A percentile compares a stretch with the other conserved stretches of the same genome.
Conservation (phyloP, 2,113 vertebrate genomes). For the Amia ocellicauda region DNA sequence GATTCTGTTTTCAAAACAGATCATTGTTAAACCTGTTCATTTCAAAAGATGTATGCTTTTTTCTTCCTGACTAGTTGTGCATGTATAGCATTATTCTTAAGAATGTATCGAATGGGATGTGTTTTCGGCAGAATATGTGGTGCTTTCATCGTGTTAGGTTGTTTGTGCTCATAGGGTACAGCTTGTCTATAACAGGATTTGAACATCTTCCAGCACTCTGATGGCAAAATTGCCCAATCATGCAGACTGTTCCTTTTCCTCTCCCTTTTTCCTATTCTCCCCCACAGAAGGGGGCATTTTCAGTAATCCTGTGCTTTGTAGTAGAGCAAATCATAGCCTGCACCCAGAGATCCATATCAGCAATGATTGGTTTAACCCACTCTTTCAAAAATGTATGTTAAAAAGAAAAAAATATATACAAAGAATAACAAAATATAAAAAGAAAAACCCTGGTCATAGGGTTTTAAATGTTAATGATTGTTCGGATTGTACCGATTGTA, state of each 20-base stretch:
- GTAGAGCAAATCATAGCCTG: too few relatives aligned
- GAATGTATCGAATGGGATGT: not conserved
- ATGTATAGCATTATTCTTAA: not conserved
- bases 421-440: too few relatives aligned
- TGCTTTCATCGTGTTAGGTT: conserved; percentile 33
- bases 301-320: not conserved
- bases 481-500: too few relatives aligned
- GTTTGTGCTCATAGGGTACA: conserved; percentile 12
- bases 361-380: too few relatives aligned
- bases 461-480: too few relatives aligned
- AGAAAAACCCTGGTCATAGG: too few relatives aligned
- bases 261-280: conserved; percentile 4
- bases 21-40: not conserved
- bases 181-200: not conserved
- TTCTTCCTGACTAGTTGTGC: not conserved
- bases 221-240: conserved; percentile 7
- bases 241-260: conserved; percentile 10
- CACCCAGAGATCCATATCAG: too few relatives aligned
- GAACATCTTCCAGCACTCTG: too few relatives aligned
- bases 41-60: not conserved
- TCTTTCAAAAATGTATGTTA: too few relatives aligned
- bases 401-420: too few relatives aligned
- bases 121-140: not conserved
- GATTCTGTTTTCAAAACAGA: not conserved
- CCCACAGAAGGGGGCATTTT: conserved; percentile 1